Evolutionary conservation across 2,888 invertebrate genomes (phyloP).

Genomic region (Hypomecis atomaria): DNA sequence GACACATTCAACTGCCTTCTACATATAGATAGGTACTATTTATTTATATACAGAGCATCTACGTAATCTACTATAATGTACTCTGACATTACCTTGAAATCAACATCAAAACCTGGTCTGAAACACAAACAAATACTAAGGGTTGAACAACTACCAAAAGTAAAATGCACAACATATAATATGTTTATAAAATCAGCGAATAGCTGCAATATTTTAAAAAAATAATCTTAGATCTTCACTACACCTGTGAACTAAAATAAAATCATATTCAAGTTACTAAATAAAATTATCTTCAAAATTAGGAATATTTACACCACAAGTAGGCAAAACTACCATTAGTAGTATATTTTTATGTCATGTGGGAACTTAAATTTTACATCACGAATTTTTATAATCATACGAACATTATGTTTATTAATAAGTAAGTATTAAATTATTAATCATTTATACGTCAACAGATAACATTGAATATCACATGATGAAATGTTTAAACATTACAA

Average conservation of each 20-base stretch:
- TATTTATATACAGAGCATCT: slow-evolving; percentile 43
- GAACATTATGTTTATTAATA: slow-evolving; percentile 56
- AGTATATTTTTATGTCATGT: slow-evolving; percentile 71
- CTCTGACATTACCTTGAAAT: slow-evolving; percentile 34
- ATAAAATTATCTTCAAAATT: slow-evolving; percentile 47
- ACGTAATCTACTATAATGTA: slow-evolving; percentile 34
- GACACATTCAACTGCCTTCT: slow-evolving; percentile 43
- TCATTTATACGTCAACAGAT: slow-evolving; percentile 79
- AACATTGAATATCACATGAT: slow-evolving; percentile 83
- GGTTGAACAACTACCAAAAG: slow-evolving; percentile 22
- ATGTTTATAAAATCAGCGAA: slow-evolving; percentile 23
- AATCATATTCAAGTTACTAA: slow-evolving; percentile 40
- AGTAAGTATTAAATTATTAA: slow-evolving; percentile 64
- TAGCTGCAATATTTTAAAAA: slow-evolving; percentile 26
- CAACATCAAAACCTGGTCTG: slow-evolving; percentile 14
- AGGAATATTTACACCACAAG: slow-evolving; percentile 71
- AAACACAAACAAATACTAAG: slow-evolving; percentile 7
- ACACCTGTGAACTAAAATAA: slow-evolving; percentile 38
- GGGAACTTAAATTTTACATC: slow-evolving; percentile 66
- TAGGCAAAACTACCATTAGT: slow-evolving; percentile 55
- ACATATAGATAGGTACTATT: slow-evolving; percentile 38
- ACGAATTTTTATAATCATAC: slow-evolving; percentile 51
- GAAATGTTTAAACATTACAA: slow-evolving; percentile 72
- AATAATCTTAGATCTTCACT: slow-evolving; percentile 25
- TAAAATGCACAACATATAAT: slow-evolving; percentile 35